These are phyloP conservation scores for Micromussa lordhowensis DNA, from an alignment of 92 coral and sea anemone genomes.

Conservation along the genomic window DNA sequence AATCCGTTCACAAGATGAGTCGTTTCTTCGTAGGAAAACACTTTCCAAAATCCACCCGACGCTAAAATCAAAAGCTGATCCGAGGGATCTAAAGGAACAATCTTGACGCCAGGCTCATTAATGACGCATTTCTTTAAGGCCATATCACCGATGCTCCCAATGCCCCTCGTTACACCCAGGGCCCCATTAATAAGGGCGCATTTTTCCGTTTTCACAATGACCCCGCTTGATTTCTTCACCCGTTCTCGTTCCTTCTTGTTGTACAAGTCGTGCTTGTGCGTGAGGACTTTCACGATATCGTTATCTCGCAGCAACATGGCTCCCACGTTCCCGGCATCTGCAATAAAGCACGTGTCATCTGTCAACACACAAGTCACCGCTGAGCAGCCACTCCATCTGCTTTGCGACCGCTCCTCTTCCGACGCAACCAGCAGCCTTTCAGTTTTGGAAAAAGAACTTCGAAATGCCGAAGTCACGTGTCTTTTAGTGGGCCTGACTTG, in stretches of 20 bases:
- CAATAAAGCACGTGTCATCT: constrained; percentile 74
- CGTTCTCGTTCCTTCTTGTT: constrained; percentile 93
- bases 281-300: constrained; percentile 82
- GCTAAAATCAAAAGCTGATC: constrained; percentile 91
- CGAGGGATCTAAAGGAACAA: constrained; percentile 48
- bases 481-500: constrained; percentile 37
- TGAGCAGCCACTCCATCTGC: constrained; percentile 99
- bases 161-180: constrained; percentile 89
- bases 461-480: constrained; percentile 70
- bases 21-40: constrained; percentile 84
- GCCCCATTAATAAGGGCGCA: constrained; percentile 97
- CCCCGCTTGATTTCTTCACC: constrained; percentile 83
- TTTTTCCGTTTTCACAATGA: constrained; percentile 92
- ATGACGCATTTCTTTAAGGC: constrained; percentile 85
- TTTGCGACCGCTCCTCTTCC: constrained; percentile 78
- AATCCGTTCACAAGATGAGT: constrained; percentile 82
- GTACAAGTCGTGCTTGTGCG: constrained; percentile 90
- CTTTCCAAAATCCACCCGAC: constrained; percentile 93
- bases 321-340: constrained; percentile 91
- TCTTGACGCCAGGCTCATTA: constrained; percentile 81
- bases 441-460: constrained; percentile 71
- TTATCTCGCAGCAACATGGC: constrained; percentile 83
- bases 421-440: constrained; percentile 70
- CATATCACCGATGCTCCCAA: constrained; percentile 96
- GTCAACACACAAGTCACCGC: constrained; percentile 93